Evolutionary conservation across 2,113 vertebrate genomes (phyloP), one percentile per base, ranked within the genome.

Genomic region (Delphinapterus leucas): DNA sequence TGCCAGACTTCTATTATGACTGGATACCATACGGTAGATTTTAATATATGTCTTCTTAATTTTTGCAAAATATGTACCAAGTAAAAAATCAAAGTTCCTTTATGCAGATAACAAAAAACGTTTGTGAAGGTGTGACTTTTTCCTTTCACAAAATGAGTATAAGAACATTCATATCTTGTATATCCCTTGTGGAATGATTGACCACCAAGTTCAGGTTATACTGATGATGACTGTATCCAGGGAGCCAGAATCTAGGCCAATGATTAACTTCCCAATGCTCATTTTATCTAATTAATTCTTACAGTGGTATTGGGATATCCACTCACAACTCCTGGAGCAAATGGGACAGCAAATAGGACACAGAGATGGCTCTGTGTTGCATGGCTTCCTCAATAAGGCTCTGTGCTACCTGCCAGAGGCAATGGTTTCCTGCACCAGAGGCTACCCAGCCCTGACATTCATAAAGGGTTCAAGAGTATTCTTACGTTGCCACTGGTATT

Each of bases 11-110:
- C 38, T 73, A 63, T 49, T 83, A 83, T 63, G n/a, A 71, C 14
- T 92, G 63, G 88, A 65, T 23, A 71, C 8, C 10, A 25, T 26
- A 44, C 38, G 21, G 91, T 88, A 36, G 13, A 83, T 79, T 73
- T 96, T 96, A 70, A 76, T 84, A 76, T 53, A n/a, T 68, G 23
- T 77, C 70, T 84, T 90, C 33, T 68, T 77, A 88, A 92, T 83
- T 87, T 95, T 83, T 70, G 31, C 18, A 95, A 93, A 95, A 77
- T 63, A 63, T 58, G n/a, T 67, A 76, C n/a, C n/a, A 91, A n/a
- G 31, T 55, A 91, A 92, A 9, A 90, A 93, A 60, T 88, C 21
- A 70, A 90, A 63, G 4, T 71, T 71, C 25, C 41, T 67, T 93
- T 90, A 55, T 83, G 3, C 53, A 82, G 74, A 47, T 82, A 82